Evolutionary conservation across 2,797 vertebrate species (phyloP).

Genomic region (Pseudomugil gertrudae): DNA sequence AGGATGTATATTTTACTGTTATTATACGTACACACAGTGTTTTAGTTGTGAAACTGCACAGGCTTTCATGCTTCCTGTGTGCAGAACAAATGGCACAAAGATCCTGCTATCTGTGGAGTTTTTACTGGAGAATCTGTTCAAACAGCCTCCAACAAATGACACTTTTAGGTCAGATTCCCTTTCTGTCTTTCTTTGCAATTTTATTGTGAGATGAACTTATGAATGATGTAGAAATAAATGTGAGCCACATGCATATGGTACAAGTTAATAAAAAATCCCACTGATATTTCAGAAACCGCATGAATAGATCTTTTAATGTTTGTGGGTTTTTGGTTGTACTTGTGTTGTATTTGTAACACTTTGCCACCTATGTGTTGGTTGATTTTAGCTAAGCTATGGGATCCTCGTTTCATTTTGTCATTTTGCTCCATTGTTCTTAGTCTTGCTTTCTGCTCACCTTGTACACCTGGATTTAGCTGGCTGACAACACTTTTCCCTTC

Average conservation of each 20-base stretch:
- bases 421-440: background rate
- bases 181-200: background rate
- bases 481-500: too few species aligned
- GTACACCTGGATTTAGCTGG: background rate
- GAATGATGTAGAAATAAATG: background rate
- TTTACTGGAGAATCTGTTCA: background rate
- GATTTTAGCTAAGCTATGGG: too few species aligned
- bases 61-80: background rate
- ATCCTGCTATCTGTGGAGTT: background rate
- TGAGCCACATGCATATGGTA: background rate
- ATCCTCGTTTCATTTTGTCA: background rate
- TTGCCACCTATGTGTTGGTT: too few species aligned
- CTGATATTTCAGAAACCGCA: too few species aligned
- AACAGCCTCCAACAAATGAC: too few species aligned
- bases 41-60: background rate
- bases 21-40: background rate
- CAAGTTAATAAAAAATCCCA: too few species aligned
- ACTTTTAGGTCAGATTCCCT: background rate
- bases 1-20: too few species aligned
- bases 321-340: too few species aligned
- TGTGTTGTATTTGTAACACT: too few species aligned
- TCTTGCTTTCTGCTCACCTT: background rate
- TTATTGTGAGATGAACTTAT: background rate
- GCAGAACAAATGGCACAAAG: background rate
- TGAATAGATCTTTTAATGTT: too few species aligned